Conservation (phyloP, 2,888 invertebrate genomes). For the Apocheima hispidaria region DNA sequence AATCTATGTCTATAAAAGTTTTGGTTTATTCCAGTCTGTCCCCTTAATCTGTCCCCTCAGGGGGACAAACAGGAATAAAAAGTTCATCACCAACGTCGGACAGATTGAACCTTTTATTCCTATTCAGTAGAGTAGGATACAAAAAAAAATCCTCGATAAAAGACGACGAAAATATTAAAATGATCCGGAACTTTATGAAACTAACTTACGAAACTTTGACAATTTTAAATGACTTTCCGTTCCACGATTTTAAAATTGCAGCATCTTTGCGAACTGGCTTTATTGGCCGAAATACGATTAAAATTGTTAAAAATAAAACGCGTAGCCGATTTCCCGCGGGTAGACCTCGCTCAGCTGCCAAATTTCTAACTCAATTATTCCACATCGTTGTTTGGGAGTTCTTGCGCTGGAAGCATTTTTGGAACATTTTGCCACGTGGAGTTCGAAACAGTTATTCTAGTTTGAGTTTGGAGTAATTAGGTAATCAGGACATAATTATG, state of each 20-base stretch:
- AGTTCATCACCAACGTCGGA: no score
- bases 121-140: no score
- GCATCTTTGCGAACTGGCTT: constrained; percentile 9
- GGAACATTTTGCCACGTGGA: not conserved
- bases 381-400: not conserved
- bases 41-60: no score
- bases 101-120: no score
- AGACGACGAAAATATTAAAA: no score
- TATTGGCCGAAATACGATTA: constrained; percentile 8
- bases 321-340: constrained; percentile 13
- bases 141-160: no score
- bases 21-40: no score
- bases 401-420: not conserved
- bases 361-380: constrained; percentile 22
- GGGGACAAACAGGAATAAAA: no score
- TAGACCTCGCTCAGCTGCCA: constrained; percentile 8
- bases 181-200: not conserved
- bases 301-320: constrained; percentile 19
- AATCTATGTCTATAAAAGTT: no score
- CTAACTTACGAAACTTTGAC: not conserved
- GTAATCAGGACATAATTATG: no score
- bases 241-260: constrained; percentile 3
- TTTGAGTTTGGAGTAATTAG: not conserved
- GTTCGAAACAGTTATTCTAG: not conserved
- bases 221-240: not conserved